Conservation (phyloP, 2,797 vertebrate genomes). For the Hylomyscus alleni region DNA sequence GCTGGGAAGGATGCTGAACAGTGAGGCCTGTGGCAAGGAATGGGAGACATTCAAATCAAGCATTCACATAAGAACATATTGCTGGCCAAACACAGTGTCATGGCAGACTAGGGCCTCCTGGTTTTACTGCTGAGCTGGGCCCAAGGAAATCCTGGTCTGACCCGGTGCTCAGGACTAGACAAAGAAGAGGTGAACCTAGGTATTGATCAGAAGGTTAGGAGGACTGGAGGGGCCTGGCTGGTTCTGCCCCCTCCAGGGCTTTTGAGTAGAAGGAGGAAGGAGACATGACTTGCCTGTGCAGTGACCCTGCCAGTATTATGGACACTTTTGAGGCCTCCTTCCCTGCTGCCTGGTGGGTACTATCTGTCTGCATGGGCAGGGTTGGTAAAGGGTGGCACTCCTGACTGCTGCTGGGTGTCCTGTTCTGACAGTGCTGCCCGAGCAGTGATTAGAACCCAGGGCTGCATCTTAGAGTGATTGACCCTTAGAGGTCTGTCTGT, state of each 20-base stretch:
- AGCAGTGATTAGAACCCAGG: no score
- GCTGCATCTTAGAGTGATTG: neutral
- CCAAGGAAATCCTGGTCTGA: neutral
- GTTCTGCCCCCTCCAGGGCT: neutral
- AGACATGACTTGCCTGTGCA: neutral
- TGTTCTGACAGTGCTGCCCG: accelerated
- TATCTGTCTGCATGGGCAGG: neutral
- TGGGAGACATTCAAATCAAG: neutral
- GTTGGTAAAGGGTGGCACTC: neutral
- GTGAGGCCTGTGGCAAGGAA: neutral
- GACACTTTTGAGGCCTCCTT: neutral
- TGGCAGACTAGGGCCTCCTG: neutral
- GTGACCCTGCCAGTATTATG: neutral
- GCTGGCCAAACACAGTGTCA: neutral
- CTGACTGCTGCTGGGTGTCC: neutral
- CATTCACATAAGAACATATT: neutral
- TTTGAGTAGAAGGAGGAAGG: neutral
- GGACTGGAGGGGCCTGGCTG: neutral
- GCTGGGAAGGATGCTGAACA: neutral
- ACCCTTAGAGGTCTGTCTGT: no score
- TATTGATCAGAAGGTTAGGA: neutral
- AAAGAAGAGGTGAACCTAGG: neutral
- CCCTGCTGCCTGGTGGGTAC: neutral
- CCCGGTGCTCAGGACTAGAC: neutral
- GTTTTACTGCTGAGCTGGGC: neutral